Evolutionary conservation across 2,113 vertebrate species (phyloP).

Genomic region (Myiopsitta monachus): DNA sequence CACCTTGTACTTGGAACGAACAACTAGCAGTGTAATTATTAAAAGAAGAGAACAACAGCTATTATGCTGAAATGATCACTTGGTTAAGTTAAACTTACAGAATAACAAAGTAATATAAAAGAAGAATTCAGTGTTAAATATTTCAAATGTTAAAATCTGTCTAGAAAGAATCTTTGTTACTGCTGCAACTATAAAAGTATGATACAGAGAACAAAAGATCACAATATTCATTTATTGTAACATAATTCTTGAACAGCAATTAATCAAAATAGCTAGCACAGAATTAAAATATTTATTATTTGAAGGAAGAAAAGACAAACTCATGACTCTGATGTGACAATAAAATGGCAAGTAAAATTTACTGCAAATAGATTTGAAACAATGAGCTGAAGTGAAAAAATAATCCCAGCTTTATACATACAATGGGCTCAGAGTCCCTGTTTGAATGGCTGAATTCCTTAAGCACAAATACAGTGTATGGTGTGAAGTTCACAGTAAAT

Average conservation of each 20-base stretch:
- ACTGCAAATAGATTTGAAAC: background rate
- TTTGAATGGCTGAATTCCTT: background rate
- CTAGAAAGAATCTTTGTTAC: background rate
- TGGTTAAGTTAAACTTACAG: background rate
- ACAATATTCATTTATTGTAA: background rate
- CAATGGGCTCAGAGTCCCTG: background rate
- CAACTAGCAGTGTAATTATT: background rate
- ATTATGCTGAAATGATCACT: background rate
- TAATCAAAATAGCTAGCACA: background rate
- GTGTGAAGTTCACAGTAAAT: background rate
- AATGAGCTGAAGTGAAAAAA: background rate
- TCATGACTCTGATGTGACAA: background rate
- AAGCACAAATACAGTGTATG: background rate
- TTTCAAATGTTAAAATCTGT: background rate
- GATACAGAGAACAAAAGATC: background rate
- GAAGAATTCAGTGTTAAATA: background rate
- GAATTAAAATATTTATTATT: background rate
- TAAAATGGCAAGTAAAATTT: background rate
- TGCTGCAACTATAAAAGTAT: background rate
- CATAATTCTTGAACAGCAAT: background rate
- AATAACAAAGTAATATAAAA: background rate
- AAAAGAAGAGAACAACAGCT: background rate
- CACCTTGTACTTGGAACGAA: background rate
- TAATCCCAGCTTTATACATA: background rate
- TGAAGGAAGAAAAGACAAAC: background rate